Evolutionary conservation across 1,140 invertebrate genomes (phyloP).

Genomic region (Alviniconcha marisindica): DNA sequence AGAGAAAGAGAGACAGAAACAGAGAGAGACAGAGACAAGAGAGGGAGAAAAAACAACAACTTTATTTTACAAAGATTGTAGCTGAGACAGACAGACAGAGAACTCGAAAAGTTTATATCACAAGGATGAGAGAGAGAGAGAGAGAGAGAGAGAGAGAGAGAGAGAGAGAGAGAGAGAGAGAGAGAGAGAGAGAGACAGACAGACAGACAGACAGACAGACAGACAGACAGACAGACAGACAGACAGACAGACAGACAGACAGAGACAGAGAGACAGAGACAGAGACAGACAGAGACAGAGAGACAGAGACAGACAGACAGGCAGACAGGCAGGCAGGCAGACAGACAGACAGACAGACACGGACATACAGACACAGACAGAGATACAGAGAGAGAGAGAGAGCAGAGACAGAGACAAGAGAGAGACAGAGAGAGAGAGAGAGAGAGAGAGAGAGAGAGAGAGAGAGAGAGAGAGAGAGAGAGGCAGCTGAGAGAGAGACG

Average conservation of each 20-base stretch:
- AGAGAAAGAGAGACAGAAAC: too few relatives aligned
- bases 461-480: conserved; percentile 10
- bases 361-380: background rate
- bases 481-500: background rate
- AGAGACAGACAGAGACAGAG: background rate
- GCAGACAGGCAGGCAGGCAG: background rate
- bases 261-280: background rate
- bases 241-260: conserved; percentile 9
- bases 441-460: conserved; percentile 22
- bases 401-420: too few relatives aligned
- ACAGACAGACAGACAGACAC: background rate
- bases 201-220: conserved; percentile 29
- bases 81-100: too few relatives aligned
- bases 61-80: too few relatives aligned
- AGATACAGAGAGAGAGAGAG: background rate
- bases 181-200: background rate
- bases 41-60: too few relatives aligned
- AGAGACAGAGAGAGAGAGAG: conserved; percentile 23
- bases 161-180: background rate
- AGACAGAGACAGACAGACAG: background rate
- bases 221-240: conserved; percentile 11
- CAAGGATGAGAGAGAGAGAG: background rate
- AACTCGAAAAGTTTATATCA: too few relatives aligned
- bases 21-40: too few relatives aligned
- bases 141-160: conserved; percentile 34